Base-by-base conservation (phyloP, 1,140 invertebrate species). In the Drosophila ambigua region DNA sequence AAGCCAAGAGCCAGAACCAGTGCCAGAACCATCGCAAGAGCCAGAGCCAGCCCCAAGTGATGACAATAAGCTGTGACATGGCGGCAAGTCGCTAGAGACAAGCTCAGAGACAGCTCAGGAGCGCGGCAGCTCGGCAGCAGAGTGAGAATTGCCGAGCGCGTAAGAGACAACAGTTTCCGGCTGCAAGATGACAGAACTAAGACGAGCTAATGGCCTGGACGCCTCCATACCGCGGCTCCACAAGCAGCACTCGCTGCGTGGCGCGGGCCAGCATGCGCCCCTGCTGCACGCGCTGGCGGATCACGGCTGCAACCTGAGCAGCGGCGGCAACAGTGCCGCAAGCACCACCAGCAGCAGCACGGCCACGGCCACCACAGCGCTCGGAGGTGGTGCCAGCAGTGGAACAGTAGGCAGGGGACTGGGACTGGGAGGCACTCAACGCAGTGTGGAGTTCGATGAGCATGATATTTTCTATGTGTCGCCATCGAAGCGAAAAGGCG, bases 391-490 rank as follows among this genome's bases (percentile, higher is more conserved):
- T 1, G 26, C 15, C 11, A n/a, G 23, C 35, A 24, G 39, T 24
- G 23, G 20, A 20, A 20, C 20, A 16, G 16, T n/a, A n/a, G n/a
- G n/a, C n/a, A n/a, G n/a, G 20, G 20, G 20, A 20, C 20, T 20
- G 20, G 20, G 20, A 20, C 31, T 35, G 31, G 48, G 53, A 7
- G 20, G 24, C 15, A n/a, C 20, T 13, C 72, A 75, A 5, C 72
- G 65, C 28, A 64, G 77, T 58, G 55, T 90, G 6, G 88, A 90
- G 43, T 91, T 91, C 52, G 90, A 91, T 45, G 90, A 91, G 55
- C 84, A 91, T 45, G 90, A 91, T 51, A 84, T 91, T 45, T 91
- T 90, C 59, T 91, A 91, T 57, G 84, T 91, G 0, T 91, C 90
- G 9, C 90, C 90, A 2, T 82, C 90, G 8, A 91, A 91, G 52